phyloP scores from a whole-genome alignment of 1,140 invertebrate genomes.

The Anastatus disparis region DNA sequence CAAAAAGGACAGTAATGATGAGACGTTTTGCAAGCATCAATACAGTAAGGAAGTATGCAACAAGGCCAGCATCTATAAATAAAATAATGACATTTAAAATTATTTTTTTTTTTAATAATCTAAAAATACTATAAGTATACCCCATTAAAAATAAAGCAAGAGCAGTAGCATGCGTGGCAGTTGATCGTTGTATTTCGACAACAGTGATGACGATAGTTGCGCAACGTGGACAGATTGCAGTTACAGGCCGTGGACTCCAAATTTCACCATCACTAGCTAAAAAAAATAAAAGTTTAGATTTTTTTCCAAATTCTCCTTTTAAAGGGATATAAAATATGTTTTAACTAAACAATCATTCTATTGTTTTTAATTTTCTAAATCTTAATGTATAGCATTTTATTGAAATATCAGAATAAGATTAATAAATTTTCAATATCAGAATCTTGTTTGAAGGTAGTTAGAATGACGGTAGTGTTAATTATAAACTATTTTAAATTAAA shows the following conservation, averaged over 20 bases:
- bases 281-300: slow-evolving; percentile 1
- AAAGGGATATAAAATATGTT: too few species aligned
- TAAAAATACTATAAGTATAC: slow-evolving; percentile 39
- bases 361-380: too few species aligned
- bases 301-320: too few species aligned
- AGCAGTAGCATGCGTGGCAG: slow-evolving; percentile 55
- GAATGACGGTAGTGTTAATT: too few species aligned
- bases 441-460: too few species aligned
- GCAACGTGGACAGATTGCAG: slow-evolving; percentile 58
- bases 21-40: slow-evolving; percentile 67
- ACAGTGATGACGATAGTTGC: slow-evolving; percentile 54
- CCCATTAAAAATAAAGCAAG: slow-evolving; percentile 43
- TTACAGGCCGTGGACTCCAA: slow-evolving; percentile 55
- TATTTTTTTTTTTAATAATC: background rate
- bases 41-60: slow-evolving; percentile 69
- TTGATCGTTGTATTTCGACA: slow-evolving; percentile 50
- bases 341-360: too few species aligned
- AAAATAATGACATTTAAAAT: background rate
- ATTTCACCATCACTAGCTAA: slow-evolving; percentile 31
- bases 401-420: too few species aligned
- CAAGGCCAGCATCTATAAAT: slow-evolving; percentile 68
- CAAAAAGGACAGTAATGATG: slow-evolving; percentile 71
- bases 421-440: too few species aligned
- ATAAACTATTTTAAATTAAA: too few species aligned
- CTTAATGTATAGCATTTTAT: too few species aligned